Base-by-base conservation (phyloP, 2,797 vertebrate genomes). In the Cyprinella venusta region DNA sequence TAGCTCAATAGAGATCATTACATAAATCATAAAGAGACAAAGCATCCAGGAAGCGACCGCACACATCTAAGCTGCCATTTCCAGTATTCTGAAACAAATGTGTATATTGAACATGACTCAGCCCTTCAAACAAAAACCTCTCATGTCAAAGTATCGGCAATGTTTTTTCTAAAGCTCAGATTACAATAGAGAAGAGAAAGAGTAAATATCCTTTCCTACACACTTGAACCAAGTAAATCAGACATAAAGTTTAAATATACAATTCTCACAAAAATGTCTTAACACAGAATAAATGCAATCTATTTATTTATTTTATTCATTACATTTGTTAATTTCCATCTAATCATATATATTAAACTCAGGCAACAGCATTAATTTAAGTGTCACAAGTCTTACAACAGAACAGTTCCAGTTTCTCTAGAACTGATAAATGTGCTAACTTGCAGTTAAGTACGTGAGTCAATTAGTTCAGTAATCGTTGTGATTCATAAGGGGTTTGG, bases 1-100 rank as follows among this genome's bases (percentile, higher is more conserved):
- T 67, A 36, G 42, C 42, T 38, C 30, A 78, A 65, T 19, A 65
- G 76, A 78, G 30, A 78, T 45, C 38, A 63, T 48, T 52, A 52
- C 19, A 33, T 30, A 78, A 65, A n/a, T 48, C 24, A 18, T 24
- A 48, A 18, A 65, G 4, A 45, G 26, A 65, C 40, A 65, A 64
- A 36, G 50, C 4, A 8, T 64, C 6, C 24, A 50, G 42, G 61
- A 78, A 77, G 26, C 59, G 8, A 10, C 33, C 36, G 7, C 61
- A 52, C 26, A 78, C 30, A 45, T 65, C 13, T 48, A 9, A 36
- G 3, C 42, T 36, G 42, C 7, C 42, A 33, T 8, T 67, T 54
- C 67, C 50, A 71, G 54, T 61, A 61, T 70, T 61, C 36, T 56
- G 67, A 80, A 59, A 30, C 9, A 59, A 42, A 9, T 15, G 15